Evolutionary conservation across 2,797 vertebrate genomes (phyloP), one percentile per base, ranked within the genome.

Genomic region (Tauraco hartlaubi): DNA sequence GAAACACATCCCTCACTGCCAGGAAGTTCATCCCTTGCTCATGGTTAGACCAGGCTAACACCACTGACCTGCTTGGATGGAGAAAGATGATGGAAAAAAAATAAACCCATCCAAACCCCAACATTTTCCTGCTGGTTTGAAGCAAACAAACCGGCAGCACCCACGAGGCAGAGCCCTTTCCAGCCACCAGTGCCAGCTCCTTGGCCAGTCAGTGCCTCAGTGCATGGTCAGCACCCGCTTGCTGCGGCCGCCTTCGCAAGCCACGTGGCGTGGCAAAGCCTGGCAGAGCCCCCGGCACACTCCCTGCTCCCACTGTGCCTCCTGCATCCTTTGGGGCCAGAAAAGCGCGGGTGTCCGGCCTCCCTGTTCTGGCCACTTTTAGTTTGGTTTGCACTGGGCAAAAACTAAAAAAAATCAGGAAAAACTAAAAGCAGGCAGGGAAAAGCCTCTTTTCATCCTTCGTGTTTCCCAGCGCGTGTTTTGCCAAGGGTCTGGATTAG

Each of bases 141-240:
- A 66, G 35, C 4, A 17, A 19, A 7, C 33, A 29, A 8, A 2
- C 3, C 56, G 55, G 2, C 39, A 29, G 1, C 2, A 1, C 1
- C 11, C 41, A 6, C 2, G 31, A 39, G 39, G 39, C 39, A 39
- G 39, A 67, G 56, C 39, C 20, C 22, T 80, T 54, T 22, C 6
- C 80, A 88, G 59, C 43, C 35, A 8, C 33, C 72, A 44, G 77
- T 0, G 2, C 52, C 56, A 19, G 2, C 41, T 41, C 29, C 69
- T 48, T 23, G 78, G 46, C 44, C 3, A 5, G 2, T 9, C 2
- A 67, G 3, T 7, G 11, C 14, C 56, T 11, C 0, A 0, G 54
- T 15, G 54, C 49, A 1, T 0, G 37, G 54, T 43, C 79, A 55
- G 75, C 17, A 12, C 78, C 13, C 31, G 0, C 29, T n/a, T 7